phyloP scores from a whole-genome alignment of 2,888 invertebrate species.

The Eupithecia vulgata region DNA sequence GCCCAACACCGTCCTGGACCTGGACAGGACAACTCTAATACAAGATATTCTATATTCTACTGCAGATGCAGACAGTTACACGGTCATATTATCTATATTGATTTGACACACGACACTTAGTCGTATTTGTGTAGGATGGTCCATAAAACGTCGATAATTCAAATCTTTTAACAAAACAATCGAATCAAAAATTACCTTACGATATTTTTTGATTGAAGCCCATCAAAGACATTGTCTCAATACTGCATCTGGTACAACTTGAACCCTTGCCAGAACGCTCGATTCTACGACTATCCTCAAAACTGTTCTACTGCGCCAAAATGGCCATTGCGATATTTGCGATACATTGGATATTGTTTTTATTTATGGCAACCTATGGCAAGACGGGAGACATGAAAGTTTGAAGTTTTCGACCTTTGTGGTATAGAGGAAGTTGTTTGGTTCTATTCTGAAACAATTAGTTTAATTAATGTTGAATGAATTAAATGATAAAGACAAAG shows the following conservation, averaged over 20 bases:
- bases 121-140: too few species aligned
- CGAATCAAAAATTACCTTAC: not conserved
- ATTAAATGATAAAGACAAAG: too few species aligned
- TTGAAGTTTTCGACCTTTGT: not conserved
- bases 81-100: too few species aligned
- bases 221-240: constrained; percentile 11
- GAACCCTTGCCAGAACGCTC: constrained; percentile 36
- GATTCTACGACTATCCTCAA: constrained; percentile 35
- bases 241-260: constrained; percentile 24
- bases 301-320: constrained; percentile 33
- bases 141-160: too few species aligned
- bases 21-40: too few species aligned
- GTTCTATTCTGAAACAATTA: not conserved
- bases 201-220: not conserved
- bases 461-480: not conserved
- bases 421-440: not conserved
- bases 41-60: too few species aligned
- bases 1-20: too few species aligned
- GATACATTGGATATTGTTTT: constrained; percentile 27
- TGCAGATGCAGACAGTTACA: too few species aligned
- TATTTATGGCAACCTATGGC: constrained; percentile 20
- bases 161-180: too few species aligned
- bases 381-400: not conserved
- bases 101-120: too few species aligned
- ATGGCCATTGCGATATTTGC: constrained; percentile 28